Conservation (phyloP, 2,797 vertebrate species). For the Arrhamphus sclerolepis region DNA sequence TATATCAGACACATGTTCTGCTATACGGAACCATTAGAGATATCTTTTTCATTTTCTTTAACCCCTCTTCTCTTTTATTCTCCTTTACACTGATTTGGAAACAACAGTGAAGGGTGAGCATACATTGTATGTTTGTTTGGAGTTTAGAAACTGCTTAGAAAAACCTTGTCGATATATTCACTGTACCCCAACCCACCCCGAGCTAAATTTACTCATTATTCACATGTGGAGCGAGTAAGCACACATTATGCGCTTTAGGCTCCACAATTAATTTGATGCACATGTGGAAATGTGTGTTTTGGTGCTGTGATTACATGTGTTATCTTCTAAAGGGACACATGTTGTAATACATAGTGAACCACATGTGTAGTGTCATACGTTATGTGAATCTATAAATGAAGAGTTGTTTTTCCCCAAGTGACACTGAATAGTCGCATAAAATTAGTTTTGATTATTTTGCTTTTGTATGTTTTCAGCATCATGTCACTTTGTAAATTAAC, state of each 20-base stretch:
- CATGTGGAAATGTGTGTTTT: constrained; percentile 45
- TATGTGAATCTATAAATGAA: constrained; percentile 56
- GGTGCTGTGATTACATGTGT: constrained; percentile 43
- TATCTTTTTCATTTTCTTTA: constrained; percentile 60
- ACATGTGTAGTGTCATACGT: constrained; percentile 38
- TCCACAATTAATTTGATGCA: constrained; percentile 15
- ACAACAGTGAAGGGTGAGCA: constrained; percentile 84
- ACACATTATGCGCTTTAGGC: constrained; percentile 1
- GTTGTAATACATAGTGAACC: constrained; percentile 19
- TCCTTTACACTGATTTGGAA: constrained; percentile 74
- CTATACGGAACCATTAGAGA: too few relatives aligned
- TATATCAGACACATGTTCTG: too few relatives aligned
- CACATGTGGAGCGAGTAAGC: constrained; percentile 42
- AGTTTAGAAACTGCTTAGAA: constrained; percentile 41
- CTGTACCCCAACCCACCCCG: neutral
- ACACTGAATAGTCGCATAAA: neutral
- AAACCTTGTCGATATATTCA: constrained; percentile 29
- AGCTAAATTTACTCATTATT: constrained; percentile 39
- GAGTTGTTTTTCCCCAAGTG: constrained; percentile 40
- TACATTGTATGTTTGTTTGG: constrained; percentile 45
- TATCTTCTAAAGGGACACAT: constrained; percentile 30
- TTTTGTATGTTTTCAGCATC: neutral
- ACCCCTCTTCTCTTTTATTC: constrained; percentile 68
- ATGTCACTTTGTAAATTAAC: constrained; percentile 34
- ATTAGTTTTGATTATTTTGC: neutral